These are phyloP conservation scores for Heliconius erato DNA, from an alignment of 2,888 invertebrate species.

Conservation along the genomic window DNA sequence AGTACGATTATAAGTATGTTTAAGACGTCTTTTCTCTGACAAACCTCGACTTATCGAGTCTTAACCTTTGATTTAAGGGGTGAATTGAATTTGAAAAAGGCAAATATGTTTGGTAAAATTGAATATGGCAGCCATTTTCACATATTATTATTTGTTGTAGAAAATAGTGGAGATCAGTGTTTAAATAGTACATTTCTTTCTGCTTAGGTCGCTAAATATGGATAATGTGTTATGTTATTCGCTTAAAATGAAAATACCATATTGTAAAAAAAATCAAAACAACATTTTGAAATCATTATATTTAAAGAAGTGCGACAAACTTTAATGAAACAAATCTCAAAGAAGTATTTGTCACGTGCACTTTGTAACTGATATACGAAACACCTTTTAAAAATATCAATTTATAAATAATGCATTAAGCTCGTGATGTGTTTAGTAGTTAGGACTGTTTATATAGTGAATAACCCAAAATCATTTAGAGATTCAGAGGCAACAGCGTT, in stretches of 20 bases:
- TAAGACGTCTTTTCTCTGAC: constrained; percentile 10
- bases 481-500: too few species aligned
- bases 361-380: not conserved
- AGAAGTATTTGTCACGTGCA: constrained; percentile 24
- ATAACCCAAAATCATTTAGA: too few species aligned
- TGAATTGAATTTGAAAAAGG: constrained; percentile 10
- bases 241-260: too few species aligned
- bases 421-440: too few species aligned
- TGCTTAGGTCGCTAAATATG: not conserved
- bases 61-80: constrained; percentile 6
- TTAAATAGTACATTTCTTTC: too few species aligned
- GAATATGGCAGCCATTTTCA: not conserved
- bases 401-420: too few species aligned
- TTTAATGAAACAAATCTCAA: constrained; percentile 14
- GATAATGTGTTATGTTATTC: not conserved
- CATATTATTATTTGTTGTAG: too few species aligned
- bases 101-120: constrained; percentile 11
- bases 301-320: not conserved
- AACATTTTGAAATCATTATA: not conserved
- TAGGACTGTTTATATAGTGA: too few species aligned
- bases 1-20: not conserved
- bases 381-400: too few species aligned
- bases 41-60: not conserved
- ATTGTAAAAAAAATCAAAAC: too few species aligned
- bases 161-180: too few species aligned